Conservation (phyloP, 92 coral and sea anemone species). For the Palythoa grandiflora region DNA sequence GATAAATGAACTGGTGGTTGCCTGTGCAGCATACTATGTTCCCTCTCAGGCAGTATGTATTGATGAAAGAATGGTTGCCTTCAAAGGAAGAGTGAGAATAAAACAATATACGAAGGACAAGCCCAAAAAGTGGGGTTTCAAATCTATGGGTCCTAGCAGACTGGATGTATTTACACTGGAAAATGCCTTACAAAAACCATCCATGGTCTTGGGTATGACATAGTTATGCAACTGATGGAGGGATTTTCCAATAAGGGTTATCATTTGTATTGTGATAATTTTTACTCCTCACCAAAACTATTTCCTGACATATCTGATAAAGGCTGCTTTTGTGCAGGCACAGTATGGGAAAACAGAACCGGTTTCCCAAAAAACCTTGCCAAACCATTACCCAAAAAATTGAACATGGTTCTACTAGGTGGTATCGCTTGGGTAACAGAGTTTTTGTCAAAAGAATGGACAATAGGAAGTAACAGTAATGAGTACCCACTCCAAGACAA, state of each 20-base stretch:
- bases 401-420: not conserved
- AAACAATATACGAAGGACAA: constrained; percentile 23
- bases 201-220: too few species aligned
- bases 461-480: not conserved
- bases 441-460: not conserved
- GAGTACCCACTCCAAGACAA: not conserved
- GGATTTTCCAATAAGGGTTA: not conserved
- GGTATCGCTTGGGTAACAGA: not conserved
- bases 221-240: not conserved
- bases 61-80: constrained; percentile 36
- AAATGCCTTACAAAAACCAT: too few species aligned
- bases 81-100: constrained; percentile 23
- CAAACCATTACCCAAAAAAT: not conserved
- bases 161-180: too few species aligned
- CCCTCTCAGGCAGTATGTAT: constrained; percentile 3
- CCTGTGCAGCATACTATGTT: constrained; percentile 14
- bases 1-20: constrained; percentile 8
- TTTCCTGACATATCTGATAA: not conserved
- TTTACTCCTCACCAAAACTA: not conserved
- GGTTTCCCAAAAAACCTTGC: not conserved
- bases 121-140: constrained; percentile 26
- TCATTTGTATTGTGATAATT: not conserved
- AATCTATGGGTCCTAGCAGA: constrained; percentile 18
- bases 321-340: not conserved
- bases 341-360: not conserved